A percentile compares a stretch with the other conserved stretches of the same genome.
Conservation (phyloP, 2,797 vertebrate genomes). For the Acanthurus lineatus region DNA sequence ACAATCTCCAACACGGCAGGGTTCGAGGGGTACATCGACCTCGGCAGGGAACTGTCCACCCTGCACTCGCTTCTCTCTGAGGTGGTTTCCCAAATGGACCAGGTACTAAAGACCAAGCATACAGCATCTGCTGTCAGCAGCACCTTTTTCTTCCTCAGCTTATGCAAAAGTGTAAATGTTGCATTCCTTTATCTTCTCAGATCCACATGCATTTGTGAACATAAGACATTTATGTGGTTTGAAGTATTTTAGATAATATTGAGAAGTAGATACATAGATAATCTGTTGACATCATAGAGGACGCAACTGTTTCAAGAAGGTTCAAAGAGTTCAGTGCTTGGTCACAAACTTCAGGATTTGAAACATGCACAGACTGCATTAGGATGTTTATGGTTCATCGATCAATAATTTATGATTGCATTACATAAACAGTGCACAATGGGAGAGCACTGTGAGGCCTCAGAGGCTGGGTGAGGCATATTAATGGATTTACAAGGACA, state of each 20-base stretch:
- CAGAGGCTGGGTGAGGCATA: conserved; percentile 39
- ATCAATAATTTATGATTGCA: conserved; percentile 73
- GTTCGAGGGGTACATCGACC: conserved; percentile 98
- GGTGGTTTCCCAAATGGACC: conserved; percentile 94
- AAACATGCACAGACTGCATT: conserved; percentile 36
- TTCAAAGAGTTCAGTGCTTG: neutral
- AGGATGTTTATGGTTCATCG: conserved; percentile 59
- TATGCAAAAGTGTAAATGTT: neutral
- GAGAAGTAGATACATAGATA: neutral
- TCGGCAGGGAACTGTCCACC: conserved; percentile 95
- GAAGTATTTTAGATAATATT: neutral
- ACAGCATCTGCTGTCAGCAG: neutral
- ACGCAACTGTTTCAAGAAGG: conserved; percentile 2
- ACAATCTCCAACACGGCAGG: conserved; percentile 97
- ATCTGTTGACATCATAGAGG: neutral
- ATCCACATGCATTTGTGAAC: neutral
- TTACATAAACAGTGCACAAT: conserved; percentile 64
- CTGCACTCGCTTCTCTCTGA: conserved; percentile 96
- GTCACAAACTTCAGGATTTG: conserved; percentile 25
- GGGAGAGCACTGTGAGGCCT: conserved; percentile 43
- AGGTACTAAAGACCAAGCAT: conserved; percentile 83
- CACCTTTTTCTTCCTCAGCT: neutral
- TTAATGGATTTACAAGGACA: conserved; percentile 68
- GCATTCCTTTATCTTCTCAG: too few species aligned
- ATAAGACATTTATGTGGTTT: too few species aligned